Base-by-base conservation (phyloP, 2,888 invertebrate genomes). In the Leucania comma region DNA sequence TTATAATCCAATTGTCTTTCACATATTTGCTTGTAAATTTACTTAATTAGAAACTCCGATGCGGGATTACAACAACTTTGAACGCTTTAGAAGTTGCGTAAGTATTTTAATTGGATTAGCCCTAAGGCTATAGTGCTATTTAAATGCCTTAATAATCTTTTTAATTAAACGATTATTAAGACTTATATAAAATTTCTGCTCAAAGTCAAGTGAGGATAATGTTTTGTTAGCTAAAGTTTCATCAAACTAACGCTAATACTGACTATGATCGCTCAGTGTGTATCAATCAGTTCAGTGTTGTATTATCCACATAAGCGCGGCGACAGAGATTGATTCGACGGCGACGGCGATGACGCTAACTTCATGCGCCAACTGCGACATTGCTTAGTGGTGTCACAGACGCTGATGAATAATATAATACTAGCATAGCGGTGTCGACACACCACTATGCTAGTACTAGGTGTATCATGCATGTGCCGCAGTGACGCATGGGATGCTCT, bases 271-370 rank as follows among this genome's bases (percentile, higher is more conserved):
- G 35, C 29, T 61, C 3, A 9, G 29, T 12, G n/a, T 53, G 29
- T 9, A n/a, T 38, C n/a, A n/a, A 63, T 42, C 12, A 17, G 24
- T 50, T 29, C 2, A 56, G 57, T 48, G 50, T 22, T 42, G 46
- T n/a, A 48, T 53, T 12, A 73, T 22, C 35, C 5, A 17, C 42
- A 17, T 29, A 20, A 20, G 14, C 32, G 32, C 51, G 20, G 14
- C 26, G 62, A 72, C 72, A 72, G 75, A 57, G 75, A 57, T 57
- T 57, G 75, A 74, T 57, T 1, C 56, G 24, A 32, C 10, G 38
- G 4, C 38, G 35, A 1, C 35, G 42, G 42, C 14, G 38, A 12
- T 12, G 35, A 68, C 73, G 62, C 22, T 26, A 48, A 56, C 29
- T 46, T 22, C 24, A 12, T 54, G 61, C 46, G 62, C 48, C n/a